Conservation (phyloP, 2,113 vertebrate species). For the Strigops habroptila region DNA sequence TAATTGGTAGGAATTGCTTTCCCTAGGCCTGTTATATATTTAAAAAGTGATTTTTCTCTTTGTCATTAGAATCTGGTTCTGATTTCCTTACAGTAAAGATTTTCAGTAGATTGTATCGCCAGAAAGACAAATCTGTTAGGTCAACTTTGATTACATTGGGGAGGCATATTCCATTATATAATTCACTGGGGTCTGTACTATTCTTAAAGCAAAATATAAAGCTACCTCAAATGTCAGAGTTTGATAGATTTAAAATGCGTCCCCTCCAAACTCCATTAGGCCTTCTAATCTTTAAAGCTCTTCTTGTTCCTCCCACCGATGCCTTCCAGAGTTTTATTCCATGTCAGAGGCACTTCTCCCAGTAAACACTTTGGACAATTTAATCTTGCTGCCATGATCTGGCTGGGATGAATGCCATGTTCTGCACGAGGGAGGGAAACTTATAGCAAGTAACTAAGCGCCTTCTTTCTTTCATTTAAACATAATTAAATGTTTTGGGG, state of each 20-base stretch:
- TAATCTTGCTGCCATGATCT: neutral
- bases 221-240: constrained; percentile 22
- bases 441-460: neutral
- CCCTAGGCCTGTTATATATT: neutral
- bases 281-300: neutral
- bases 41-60: neutral
- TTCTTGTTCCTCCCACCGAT: neutral
- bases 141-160: constrained; percentile 21
- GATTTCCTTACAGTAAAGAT: constrained; percentile 27
- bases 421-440: neutral
- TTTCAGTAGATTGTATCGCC: neutral
- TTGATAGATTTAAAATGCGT: neutral
- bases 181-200: neutral
- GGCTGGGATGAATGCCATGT: neutral
- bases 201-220: constrained; percentile 14
- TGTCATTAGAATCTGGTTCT: neutral
- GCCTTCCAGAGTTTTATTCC: neutral
- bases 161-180: neutral
- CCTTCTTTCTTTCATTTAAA: neutral
- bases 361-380: rapidly evolving
- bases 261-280: constrained; percentile 23
- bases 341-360: neutral
- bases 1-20: neutral
- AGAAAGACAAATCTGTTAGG: constrained; percentile 32
- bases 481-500: neutral